Percentiles rank a stretch among this genome's conserved stretches.
Evolutionary conservation across 2,888 invertebrate genomes (phyloP).

Genomic region (Augochlorella aurata): DNA sequence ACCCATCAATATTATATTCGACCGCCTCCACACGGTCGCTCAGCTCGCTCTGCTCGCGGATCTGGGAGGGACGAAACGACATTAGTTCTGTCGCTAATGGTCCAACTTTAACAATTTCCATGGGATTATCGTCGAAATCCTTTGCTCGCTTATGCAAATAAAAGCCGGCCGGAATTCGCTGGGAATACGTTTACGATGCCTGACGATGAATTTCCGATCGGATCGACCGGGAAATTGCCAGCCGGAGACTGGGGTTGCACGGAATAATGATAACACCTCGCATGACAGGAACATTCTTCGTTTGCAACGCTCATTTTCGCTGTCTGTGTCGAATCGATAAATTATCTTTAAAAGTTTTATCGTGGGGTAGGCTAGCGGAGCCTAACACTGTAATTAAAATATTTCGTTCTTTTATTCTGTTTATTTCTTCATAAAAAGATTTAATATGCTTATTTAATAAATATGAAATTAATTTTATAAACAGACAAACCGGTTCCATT

Average conservation of each 20-base stretch:
- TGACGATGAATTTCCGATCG: slow-evolving; percentile 55
- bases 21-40: slow-evolving; percentile 62
- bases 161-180: slow-evolving; percentile 55
- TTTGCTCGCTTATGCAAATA: slow-evolving; percentile 70
- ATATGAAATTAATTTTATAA: too few species aligned
- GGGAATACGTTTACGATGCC: slow-evolving; percentile 32
- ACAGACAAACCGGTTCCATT: too few species aligned
- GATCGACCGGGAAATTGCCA: slow-evolving; percentile 42
- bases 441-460: too few species aligned
- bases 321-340: too few species aligned
- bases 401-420: too few species aligned
- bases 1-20: slow-evolving; percentile 77
- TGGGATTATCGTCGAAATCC: slow-evolving; percentile 74
- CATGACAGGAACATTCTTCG: not conserved
- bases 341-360: too few species aligned
- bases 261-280: not conserved
- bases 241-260: slow-evolving; percentile 31
- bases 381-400: too few species aligned
- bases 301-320: not conserved
- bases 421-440: too few species aligned
- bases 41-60: not conserved
- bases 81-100: slow-evolving; percentile 75
- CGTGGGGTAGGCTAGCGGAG: too few species aligned
- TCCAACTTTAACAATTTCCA: slow-evolving; percentile 79
- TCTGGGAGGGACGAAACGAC: slow-evolving; percentile 68